phyloP scores from a whole-genome alignment of 2,113 vertebrate species.

The Toxotes jaculatrix region DNA sequence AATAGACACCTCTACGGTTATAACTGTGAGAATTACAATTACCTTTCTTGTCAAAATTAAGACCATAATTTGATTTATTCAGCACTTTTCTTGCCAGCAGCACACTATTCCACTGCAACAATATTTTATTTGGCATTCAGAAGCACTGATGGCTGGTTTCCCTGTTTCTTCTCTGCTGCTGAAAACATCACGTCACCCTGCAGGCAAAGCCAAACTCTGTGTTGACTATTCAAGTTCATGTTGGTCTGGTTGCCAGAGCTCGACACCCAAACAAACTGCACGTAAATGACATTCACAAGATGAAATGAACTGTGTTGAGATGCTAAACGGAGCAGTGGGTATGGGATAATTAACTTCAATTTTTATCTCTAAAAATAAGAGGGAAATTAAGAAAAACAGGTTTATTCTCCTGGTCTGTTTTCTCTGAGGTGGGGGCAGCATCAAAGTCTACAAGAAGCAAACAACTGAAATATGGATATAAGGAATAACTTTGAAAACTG shows the following conservation, averaged over 20 bases:
- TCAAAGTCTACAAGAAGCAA: not conserved
- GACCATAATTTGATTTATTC: constrained; percentile 6
- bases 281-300: constrained; percentile 4
- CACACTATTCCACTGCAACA: constrained; percentile 13
- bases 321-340: constrained; percentile 8
- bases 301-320: constrained; percentile 2
- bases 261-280: constrained; percentile 37
- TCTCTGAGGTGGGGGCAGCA: not conserved
- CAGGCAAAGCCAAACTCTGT: constrained; percentile 35
- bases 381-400: constrained; percentile 1
- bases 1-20: not conserved
- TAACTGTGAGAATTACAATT: not conserved
- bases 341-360: constrained; percentile 1
- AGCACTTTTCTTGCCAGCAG: constrained; percentile 26
- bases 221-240: constrained; percentile 3
- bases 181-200: constrained; percentile 57
- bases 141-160: constrained; percentile 7
- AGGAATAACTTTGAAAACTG: not conserved
- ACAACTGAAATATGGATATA: not conserved
- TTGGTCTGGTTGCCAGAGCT: constrained; percentile 18
- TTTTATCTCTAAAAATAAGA: not conserved
- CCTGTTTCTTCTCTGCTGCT: constrained; percentile 20
- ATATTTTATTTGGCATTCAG: constrained; percentile 35
- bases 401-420: constrained; percentile 8
- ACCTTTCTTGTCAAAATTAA: constrained; percentile 4